Base-by-base conservation (phyloP, 2,888 invertebrate genomes). In the Byasa hedistus region DNA sequence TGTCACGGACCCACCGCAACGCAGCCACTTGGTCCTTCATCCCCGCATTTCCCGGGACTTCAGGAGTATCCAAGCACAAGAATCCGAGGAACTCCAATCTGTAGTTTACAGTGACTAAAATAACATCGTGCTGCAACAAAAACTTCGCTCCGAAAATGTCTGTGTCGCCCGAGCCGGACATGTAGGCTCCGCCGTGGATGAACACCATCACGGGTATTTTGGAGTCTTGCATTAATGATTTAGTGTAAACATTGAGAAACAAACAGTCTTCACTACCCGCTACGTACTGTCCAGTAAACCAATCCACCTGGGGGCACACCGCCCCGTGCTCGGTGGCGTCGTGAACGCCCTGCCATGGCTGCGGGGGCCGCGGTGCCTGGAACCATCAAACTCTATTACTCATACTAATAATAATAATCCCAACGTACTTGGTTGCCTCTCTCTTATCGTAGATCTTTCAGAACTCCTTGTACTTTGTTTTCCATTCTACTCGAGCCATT, bases 101-200 rank as follows among this genome's bases (percentile, higher is more conserved):
- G 68, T 86, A 87, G 71, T 87, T 88, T 0, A 87, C 65, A 17
- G 89, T 88, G 0, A 88, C 86, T 22, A 87, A 69, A 48, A 88
- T 76, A 19, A 87, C 79, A 68, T 86, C 76, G 64, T 87, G 83
- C 68, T 78, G 79, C 64, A 89, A 72, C 3, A 89, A 69, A 58
- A 80, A 82, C 51, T 84, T 76, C 12, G 88, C 85, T 0, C 87
- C 86, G 55, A 77, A 78, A 12, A 73, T 61, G 7, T 80, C 79
- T 8, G 73, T 67, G 60, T 84, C 71, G 2, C 84, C 84, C 1
- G 80, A 79, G 3, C 87, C 86, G 4, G 75, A 75, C 66, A 74
- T 74, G 68, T 76, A 86, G 2, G 75, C 80, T 10, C 88, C 88
- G 17, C 86, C 87, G 57, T 88, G 87, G 44, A 88, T 79, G 69